Evolutionary conservation across 2,888 invertebrate species (phyloP), one percentile per base, ranked within the genome.

Genomic region (Neoitamus cyanurus): DNA sequence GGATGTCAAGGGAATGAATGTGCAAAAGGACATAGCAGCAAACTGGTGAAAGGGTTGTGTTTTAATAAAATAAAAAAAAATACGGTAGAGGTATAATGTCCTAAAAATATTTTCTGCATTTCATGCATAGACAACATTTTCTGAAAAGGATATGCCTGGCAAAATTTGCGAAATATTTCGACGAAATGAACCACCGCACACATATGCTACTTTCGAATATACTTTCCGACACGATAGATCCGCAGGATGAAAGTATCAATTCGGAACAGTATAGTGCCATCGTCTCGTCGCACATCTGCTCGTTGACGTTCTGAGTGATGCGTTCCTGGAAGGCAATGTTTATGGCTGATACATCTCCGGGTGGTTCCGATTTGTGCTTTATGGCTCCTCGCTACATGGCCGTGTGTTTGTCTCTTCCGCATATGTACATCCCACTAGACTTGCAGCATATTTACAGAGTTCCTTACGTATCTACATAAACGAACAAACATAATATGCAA

Each of bases 351-450:
- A 34, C 31, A 68, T 58, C 68, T 36, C 80, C 68, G 78, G 20
- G 28, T 25, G 31, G 48, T 80, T 58, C 80, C 80, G 80, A 58
- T 58, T 58, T 48, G 58, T 80, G 34, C 80, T 58, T 58, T 48
- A 58, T 80, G 80, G 34, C 58, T 30, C 15, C 7, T 9, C 20
- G n/a, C 20, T 68, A 58, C 25, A 78, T 78, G 78, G 5, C 78
- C 34, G 34, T 77, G 25, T 80, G 58, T 80, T 80, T 80, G 80
- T 58, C 78, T 58, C 48, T 80, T 80, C 80, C 58, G 80, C 80
- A 80, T 80, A 78, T 78, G 48, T 78, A 78, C 78, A 80, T 48
- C 30, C 37, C 58, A 58, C 34, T 30, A 34, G 58, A 34, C 30
- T 80, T 80, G 31, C 34, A 82, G 34, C 30, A 28, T 82, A 82